Base-by-base conservation (phyloP, 2,113 vertebrate species). In the Myrmecophaga tridactyla region DNA sequence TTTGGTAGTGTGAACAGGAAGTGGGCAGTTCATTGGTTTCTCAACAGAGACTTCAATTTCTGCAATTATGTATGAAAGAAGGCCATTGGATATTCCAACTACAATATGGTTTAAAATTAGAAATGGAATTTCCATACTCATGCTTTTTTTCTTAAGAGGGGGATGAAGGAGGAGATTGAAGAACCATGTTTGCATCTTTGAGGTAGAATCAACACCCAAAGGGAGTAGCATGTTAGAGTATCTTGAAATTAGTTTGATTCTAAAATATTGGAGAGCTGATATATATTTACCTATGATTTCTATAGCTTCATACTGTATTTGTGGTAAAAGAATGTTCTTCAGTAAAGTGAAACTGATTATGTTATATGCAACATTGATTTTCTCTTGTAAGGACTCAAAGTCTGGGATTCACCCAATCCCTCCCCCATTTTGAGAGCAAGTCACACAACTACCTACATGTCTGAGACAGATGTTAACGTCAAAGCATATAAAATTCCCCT, bases 91-190 rank as follows among this genome's bases (percentile, higher is more conserved):
- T 77, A 70, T 10, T 85, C 43, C 82, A 81, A 70, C 17, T 84
- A 85, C 90, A 87, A 94, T 81, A 88, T 96, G 43, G 7, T 41
- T 75, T 90, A 91, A 94, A 60, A 65, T 39, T 90, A 29, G 12
- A 62, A 69, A 36, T 89, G 31, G 43, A 80, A 60, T 86, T 94
- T 92, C 29, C 11, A 87, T 90, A 48, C 3, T 4, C 20, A 18
- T 60, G 18, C 14, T 43, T 85, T 65, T 48, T 34, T 62, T 77
- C 65, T 89, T 75, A 60, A 77, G 43, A 62, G 7, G 72, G n/a
- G 73, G 23, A 82, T 83, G n/a, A 86, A 90, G 31, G 23, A 94
- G 4, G 12, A 58, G 81, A 48, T 75, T 92, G 20, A 87, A 77
- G 34, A 83, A 73, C 2, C n/a, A 0, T 3, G 0, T 86, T 90